phyloP scores from a whole-genome alignment of 2,113 vertebrate genomes.

The Podilymbus podiceps region DNA sequence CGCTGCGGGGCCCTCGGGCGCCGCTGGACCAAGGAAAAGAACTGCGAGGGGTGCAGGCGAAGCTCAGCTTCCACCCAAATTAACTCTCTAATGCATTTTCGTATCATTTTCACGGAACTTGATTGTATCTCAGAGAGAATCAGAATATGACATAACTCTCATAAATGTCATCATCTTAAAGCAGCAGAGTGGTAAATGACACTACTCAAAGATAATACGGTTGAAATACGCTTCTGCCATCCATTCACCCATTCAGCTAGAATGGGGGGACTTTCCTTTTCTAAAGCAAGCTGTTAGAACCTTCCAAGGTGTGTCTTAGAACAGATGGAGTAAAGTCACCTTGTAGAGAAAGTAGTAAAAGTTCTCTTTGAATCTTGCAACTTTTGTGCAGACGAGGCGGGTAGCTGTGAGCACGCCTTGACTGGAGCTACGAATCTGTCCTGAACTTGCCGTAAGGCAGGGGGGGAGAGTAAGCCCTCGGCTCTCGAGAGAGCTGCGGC shows the following conservation, averaged over 20 bases:
- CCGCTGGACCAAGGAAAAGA: background rate
- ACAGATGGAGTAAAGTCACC: background rate
- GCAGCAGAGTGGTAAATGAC: background rate
- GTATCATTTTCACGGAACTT: background rate
- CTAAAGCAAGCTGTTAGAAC: background rate
- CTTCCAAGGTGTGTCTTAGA: background rate
- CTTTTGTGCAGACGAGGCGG: fast-evolving
- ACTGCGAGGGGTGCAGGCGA: background rate
- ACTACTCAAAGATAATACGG: background rate
- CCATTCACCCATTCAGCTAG: background rate
- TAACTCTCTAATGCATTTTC: background rate
- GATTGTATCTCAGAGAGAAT: background rate
- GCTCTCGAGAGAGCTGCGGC: background rate
- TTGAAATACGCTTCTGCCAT: background rate
- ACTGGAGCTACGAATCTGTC: too few species aligned
- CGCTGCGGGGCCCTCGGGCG: fast-evolving
- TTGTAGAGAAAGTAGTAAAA: background rate
- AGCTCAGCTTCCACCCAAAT: background rate
- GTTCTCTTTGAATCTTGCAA: background rate
- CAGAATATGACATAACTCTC: background rate
- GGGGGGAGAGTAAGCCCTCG: background rate
- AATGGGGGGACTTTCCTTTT: background rate
- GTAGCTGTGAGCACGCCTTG: background rate
- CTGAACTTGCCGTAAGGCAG: fast-evolving
- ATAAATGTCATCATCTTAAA: background rate